phyloP scores from a whole-genome alignment of 1,140 invertebrate species.

The Rhopalosiphum maidis region DNA sequence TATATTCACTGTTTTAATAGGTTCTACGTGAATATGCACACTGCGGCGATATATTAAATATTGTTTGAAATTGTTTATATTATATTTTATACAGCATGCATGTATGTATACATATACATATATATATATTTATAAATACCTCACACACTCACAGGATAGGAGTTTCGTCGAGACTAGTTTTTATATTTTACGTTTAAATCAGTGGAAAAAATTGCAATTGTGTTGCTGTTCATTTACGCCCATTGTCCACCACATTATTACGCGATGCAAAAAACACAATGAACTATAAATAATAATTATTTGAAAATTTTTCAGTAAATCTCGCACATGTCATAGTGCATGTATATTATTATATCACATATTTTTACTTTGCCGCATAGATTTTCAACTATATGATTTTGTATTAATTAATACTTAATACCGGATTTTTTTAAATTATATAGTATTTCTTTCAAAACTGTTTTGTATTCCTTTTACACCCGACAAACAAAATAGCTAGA shows the following conservation, averaged over 20 bases:
- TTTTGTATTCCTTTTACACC: background rate
- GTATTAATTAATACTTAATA: background rate
- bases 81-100: background rate
- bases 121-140: background rate
- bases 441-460: background rate
- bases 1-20: background rate
- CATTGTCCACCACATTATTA: background rate
- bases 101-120: background rate
- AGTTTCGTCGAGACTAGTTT: background rate
- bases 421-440: background rate
- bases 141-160: background rate
- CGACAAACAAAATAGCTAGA: background rate
- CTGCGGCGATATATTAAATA: background rate
- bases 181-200: background rate
- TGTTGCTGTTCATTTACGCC: background rate
- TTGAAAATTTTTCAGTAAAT: constrained; percentile 3
- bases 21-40: background rate
- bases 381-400: background rate
- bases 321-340: background rate
- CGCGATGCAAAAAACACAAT: background rate
- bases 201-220: background rate
- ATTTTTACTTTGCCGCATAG: background rate
- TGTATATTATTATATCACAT: background rate
- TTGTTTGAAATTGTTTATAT: background rate
- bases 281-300: background rate